Conservation (phyloP, 2,888 invertebrate species). For the Drosophila vallismaia region DNA sequence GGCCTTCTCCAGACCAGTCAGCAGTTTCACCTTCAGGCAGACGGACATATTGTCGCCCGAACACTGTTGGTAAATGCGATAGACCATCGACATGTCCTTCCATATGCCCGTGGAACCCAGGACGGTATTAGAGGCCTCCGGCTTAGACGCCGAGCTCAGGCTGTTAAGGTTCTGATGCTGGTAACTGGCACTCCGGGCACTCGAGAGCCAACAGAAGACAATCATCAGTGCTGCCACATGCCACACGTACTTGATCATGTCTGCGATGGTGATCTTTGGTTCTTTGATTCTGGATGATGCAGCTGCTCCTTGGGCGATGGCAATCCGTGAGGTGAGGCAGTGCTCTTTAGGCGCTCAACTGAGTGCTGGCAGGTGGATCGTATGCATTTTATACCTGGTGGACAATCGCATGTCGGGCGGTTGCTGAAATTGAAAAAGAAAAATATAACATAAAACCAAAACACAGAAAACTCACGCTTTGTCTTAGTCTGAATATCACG, state of each 20-base stretch:
- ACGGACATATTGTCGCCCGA: slow-evolving; percentile 87
- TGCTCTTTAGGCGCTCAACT: slow-evolving; percentile 72
- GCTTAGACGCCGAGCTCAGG: slow-evolving; percentile 42
- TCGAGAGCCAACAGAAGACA: slow-evolving; percentile 65
- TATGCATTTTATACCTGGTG: slow-evolving; percentile 80
- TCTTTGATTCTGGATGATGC: slow-evolving; percentile 18
- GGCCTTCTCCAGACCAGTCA: slow-evolving; percentile 90
- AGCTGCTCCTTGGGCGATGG: slow-evolving; percentile 57
- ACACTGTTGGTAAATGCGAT: slow-evolving; percentile 93
- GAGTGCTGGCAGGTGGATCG: slow-evolving; percentile 69
- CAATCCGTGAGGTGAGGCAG: slow-evolving; percentile 50
- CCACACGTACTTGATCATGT: slow-evolving; percentile 80
- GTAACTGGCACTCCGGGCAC: slow-evolving; percentile 71
- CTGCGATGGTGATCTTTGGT: slow-evolving; percentile 35
- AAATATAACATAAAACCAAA: background rate
- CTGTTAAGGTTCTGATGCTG: slow-evolving; percentile 59
- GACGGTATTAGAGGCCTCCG: slow-evolving; percentile 22
- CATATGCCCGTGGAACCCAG: slow-evolving; percentile 68
- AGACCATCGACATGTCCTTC: slow-evolving; percentile 88
- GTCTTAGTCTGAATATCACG: slow-evolving; percentile 81
- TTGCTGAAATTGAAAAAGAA: slow-evolving; percentile 46
- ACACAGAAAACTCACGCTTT: slow-evolving; percentile 59
- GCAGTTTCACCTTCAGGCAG: slow-evolving; percentile 91
- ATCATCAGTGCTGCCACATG: slow-evolving; percentile 74
- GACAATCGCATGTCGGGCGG: slow-evolving; percentile 55